Conservation (phyloP, 2,113 vertebrate species). For the Sebastes schlegelii region DNA sequence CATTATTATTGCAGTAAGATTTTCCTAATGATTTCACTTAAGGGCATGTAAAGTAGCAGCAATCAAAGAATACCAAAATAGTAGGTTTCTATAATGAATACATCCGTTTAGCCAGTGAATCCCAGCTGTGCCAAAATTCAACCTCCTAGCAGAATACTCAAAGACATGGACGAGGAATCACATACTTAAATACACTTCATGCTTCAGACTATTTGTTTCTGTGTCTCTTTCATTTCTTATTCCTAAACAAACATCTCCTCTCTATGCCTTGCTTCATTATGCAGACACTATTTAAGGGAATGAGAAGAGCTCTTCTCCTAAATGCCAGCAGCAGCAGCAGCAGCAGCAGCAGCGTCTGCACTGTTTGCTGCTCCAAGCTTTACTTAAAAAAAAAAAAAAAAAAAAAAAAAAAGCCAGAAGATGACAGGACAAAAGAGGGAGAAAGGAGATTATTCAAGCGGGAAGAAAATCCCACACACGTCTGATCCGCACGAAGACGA, state of each 20-base stretch:
- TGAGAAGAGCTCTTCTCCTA: conserved; percentile 10
- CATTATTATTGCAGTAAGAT: neutral
- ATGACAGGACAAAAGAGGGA: conserved; percentile 61
- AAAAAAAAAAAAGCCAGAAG: conserved; percentile 23
- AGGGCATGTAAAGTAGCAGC: neutral
- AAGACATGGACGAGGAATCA: neutral
- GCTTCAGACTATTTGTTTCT: neutral
- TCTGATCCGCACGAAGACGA: conserved; percentile 39
- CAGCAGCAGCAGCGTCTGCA: conserved; percentile 25
- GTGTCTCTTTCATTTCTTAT: conserved; percentile 11
- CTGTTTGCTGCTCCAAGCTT: conserved; percentile 48
- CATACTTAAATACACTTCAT: neutral
- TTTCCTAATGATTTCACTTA: neutral
- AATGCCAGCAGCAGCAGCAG: conserved; percentile 41
- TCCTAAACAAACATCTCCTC: conserved; percentile 34
- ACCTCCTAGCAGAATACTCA: neutral
- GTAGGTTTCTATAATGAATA: neutral
- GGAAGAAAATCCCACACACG: conserved; percentile 58
- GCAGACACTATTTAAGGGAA: conserved; percentile 28
- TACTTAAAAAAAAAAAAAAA: conserved; percentile 7
- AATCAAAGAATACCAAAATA: neutral
- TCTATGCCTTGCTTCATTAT: conserved; percentile 31
- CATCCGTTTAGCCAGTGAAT: neutral
- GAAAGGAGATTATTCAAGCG: conserved; percentile 54
- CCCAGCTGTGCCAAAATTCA: neutral